Conservation (phyloP, 2,797 vertebrate species). For the Acanthiza pusilla region DNA sequence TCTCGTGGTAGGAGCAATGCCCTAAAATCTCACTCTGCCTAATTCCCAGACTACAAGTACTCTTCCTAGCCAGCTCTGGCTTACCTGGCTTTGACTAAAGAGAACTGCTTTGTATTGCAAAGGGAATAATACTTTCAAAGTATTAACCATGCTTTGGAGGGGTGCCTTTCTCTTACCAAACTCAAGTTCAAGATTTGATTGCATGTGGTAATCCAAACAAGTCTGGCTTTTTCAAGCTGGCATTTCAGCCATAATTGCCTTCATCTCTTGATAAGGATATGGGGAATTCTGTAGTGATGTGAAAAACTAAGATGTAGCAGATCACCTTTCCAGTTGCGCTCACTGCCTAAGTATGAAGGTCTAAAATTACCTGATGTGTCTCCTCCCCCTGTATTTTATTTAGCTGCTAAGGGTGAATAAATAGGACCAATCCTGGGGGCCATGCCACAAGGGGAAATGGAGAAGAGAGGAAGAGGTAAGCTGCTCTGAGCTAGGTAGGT, state of each 20-base stretch:
- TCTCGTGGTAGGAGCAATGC: accelerated
- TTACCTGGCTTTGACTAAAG: not conserved
- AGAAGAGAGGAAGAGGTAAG: not conserved
- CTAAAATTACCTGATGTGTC: not conserved
- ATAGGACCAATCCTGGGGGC: not conserved
- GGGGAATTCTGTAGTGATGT: not conserved
- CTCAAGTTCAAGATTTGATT: not conserved
- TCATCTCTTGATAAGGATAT: not conserved
- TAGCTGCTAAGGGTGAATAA: not conserved
- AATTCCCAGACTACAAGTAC: not conserved
- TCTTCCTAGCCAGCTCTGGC: not conserved
- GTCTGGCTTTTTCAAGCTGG: not conserved
- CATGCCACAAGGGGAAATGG: not conserved
- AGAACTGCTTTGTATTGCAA: not conserved
- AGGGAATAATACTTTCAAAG: not conserved
- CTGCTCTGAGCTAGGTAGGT: not conserved
- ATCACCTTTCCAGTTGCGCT: not conserved
- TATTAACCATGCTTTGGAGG: not conserved
- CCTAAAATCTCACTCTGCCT: not conserved
- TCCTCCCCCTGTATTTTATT: not conserved
- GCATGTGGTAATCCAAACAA: not conserved
- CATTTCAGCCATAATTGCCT: not conserved
- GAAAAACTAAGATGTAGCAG: not conserved
- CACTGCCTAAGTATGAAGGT: not conserved
- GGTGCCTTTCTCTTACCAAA: not conserved